phyloP scores from a whole-genome alignment of 1,140 invertebrate species.

The Ceratina calcarata region DNA sequence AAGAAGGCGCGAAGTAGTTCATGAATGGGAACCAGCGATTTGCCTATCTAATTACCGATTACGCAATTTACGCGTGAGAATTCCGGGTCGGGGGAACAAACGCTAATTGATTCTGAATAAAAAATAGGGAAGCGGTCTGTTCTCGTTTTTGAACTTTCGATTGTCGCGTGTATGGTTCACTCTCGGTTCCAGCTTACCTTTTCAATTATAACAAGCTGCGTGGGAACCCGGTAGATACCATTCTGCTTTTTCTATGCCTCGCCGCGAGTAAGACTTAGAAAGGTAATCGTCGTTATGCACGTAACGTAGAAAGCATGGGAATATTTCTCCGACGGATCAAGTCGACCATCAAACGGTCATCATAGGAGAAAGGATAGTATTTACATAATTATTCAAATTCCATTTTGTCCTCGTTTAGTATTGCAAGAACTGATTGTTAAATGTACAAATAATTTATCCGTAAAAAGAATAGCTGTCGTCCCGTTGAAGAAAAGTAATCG shows the following conservation, averaged over 20 bases:
- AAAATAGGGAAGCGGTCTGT: constrained; percentile 12
- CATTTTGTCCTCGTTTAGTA: no score
- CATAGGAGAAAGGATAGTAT: constrained; percentile 1
- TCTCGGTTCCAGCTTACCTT: constrained; percentile 30
- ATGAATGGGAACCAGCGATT: constrained; percentile 12
- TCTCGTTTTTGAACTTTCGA: constrained; percentile 41
- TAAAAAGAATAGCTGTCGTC: no score
- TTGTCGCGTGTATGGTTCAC: constrained; percentile 31
- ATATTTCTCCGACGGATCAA: constrained; percentile 21
- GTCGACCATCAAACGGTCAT: background rate
- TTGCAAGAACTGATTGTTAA: no score
- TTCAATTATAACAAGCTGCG: constrained; percentile 38
- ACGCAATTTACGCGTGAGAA: constrained; percentile 22
- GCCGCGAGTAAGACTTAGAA: constrained; percentile 19
- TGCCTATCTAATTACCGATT: constrained; percentile 32
- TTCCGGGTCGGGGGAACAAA: background rate
- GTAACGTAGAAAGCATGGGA: constrained; percentile 68
- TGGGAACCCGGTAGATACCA: constrained; percentile 52
- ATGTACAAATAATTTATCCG: background rate
- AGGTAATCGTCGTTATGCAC: constrained; percentile 51
- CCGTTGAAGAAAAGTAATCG: no score
- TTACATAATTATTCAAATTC: no score
- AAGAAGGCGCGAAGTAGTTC: background rate
- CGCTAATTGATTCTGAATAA: constrained; percentile 17
- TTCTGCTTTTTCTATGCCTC: constrained; percentile 44